A percentile compares a stretch with the other conserved stretches of the same genome.
phyloP scores from a whole-genome alignment of 2,888 invertebrate species.

The Lasius platythorax region DNA sequence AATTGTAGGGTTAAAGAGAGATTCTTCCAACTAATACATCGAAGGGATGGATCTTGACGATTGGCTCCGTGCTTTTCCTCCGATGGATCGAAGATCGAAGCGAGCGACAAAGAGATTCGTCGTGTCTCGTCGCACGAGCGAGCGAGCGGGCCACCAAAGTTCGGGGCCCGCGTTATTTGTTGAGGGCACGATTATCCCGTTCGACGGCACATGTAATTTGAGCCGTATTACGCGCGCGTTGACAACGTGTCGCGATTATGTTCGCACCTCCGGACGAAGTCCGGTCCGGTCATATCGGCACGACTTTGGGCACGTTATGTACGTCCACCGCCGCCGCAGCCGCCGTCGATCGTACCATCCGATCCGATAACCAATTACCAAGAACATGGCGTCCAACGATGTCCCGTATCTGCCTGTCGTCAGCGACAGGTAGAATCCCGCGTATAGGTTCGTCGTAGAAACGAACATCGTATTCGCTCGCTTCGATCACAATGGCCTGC shows the following conservation, averaged over 20 bases:
- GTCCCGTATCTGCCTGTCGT: conserved; percentile 63
- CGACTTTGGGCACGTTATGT: conserved; percentile 51
- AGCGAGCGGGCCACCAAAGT: conserved; percentile 51
- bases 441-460: conserved; percentile 50
- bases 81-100: neutral
- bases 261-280: conserved; percentile 60
- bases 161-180: conserved; percentile 75
- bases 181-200: conserved; percentile 79
- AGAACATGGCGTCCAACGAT: conserved; percentile 79
- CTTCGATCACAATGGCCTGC: conserved; percentile 20
- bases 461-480: conserved; percentile 45
- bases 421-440: conserved; percentile 40
- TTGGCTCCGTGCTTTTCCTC: neutral
- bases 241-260: conserved; percentile 83
- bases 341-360: conserved; percentile 73
- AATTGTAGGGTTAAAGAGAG: neutral
- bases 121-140: conserved; percentile 1
- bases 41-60: neutral
- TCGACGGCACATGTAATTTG: conserved; percentile 79
- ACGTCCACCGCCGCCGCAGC: conserved; percentile 46
- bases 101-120: neutral
- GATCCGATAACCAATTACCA: conserved; percentile 83
- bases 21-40: neutral
- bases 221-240: conserved; percentile 73
- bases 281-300: conserved; percentile 58